Evolutionary conservation across 2,888 invertebrate genomes (phyloP).

Genomic region (Sarcophaga variegata): DNA sequence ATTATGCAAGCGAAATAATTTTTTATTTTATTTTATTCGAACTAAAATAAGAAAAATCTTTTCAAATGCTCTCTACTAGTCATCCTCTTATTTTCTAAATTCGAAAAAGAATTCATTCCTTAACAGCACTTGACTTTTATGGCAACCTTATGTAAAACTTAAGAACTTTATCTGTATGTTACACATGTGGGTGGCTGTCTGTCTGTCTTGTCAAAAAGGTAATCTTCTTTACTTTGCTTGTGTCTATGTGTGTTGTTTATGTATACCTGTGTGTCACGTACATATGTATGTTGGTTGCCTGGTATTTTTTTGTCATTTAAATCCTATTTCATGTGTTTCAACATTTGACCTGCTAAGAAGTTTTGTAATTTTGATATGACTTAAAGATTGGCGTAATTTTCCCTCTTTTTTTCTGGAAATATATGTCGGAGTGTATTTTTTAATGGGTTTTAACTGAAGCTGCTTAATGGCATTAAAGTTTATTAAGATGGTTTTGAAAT

Average conservation of each 20-base stretch:
- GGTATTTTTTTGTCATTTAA: conserved; percentile 2
- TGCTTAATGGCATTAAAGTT: conserved; percentile 33
- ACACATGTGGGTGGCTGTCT: conserved; percentile 11
- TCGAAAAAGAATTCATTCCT: neutral
- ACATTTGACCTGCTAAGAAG: conserved; percentile 49
- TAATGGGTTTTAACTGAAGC: conserved; percentile 11
- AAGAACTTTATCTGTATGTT: conserved; percentile 21
- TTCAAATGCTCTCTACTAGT: no score
- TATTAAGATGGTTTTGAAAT: neutral
- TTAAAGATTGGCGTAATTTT: neutral
- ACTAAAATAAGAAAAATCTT: no score
- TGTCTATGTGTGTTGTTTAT: neutral
- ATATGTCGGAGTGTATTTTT: neutral
- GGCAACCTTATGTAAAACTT: neutral
- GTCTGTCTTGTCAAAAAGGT: neutral
- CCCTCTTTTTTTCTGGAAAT: neutral
- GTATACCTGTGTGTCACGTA: no score
- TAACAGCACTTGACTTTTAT: neutral
- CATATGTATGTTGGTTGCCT: neutral
- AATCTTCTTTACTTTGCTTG: neutral
- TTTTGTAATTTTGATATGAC: conserved; percentile 11
- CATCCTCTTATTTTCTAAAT: neutral
- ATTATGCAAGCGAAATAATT: neutral
- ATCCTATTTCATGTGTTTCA: conserved; percentile 24
- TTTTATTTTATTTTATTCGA: neutral